These are phyloP conservation scores for Nephila pilipes DNA, from an alignment of 1,140 invertebrate genomes.

Conservation along the genomic window DNA sequence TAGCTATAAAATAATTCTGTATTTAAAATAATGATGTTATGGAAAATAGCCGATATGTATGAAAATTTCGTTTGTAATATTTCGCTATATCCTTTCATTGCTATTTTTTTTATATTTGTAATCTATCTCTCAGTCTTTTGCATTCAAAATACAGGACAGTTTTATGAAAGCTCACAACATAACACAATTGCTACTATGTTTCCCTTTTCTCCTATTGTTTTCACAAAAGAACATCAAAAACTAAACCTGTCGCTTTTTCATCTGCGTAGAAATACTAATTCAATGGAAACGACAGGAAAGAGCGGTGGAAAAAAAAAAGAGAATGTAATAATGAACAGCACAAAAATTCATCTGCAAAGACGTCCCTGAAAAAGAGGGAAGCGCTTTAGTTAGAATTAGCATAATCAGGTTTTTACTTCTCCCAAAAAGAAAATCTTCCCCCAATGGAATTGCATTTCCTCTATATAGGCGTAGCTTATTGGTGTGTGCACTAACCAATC, in stretches of 20 bases:
- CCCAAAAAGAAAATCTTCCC: slow-evolving; percentile 10
- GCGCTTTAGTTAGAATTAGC: background rate
- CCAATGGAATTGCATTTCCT: background rate
- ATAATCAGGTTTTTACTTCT: background rate
- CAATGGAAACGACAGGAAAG: background rate
- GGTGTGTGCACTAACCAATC: slow-evolving; percentile 26
- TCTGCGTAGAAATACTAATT: background rate
- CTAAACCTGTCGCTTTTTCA: background rate
- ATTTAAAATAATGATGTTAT: too few relatives aligned
- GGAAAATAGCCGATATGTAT: too few relatives aligned
- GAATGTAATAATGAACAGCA: background rate
- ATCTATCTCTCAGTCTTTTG: too few relatives aligned
- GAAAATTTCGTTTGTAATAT: too few relatives aligned
- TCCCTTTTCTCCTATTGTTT: too few relatives aligned
- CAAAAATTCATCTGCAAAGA: slow-evolving; percentile 8
- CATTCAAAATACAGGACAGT: too few relatives aligned
- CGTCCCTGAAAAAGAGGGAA: background rate
- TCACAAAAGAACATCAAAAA: background rate
- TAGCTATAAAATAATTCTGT: too few relatives aligned
- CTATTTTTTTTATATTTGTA: too few relatives aligned
- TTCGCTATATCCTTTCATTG: too few relatives aligned
- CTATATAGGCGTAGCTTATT: background rate
- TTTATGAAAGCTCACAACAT: too few relatives aligned
- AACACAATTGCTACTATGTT: too few relatives aligned
- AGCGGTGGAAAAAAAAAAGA: background rate